A percentile compares a stretch with the other conserved stretches of the same genome.
Conservation (phyloP, 2,113 vertebrate genomes). For the Scophthalmus maximus region DNA sequence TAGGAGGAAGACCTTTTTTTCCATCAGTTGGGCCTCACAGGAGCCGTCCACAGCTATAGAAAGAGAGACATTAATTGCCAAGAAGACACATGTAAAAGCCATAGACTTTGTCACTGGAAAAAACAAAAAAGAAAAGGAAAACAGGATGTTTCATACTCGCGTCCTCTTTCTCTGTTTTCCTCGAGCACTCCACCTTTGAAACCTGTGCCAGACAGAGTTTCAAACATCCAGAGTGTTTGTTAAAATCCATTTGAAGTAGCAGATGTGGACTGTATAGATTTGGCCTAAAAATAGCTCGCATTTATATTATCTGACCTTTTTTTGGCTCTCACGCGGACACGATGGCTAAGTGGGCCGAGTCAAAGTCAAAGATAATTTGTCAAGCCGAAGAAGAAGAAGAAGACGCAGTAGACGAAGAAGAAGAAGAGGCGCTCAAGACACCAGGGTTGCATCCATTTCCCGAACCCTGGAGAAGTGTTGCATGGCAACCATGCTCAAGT, state of each 20-base stretch:
- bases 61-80: conserved; percentile 25
- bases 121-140: conserved; percentile 30
- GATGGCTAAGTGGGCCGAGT: neutral
- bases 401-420: too few relatives aligned
- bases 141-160: conserved; percentile 14
- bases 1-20: conserved; percentile 11
- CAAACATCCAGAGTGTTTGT: conserved; percentile 56
- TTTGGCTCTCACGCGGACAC: neutral
- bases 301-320: conserved; percentile 33
- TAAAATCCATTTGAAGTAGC: conserved; percentile 36
- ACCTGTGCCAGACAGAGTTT: conserved; percentile 48
- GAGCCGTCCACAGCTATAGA: neutral
- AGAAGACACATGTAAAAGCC: conserved; percentile 45
- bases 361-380: neutral
- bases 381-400: conserved; percentile 11
- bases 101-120: neutral
- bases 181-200: neutral
- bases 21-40: neutral
- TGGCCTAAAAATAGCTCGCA: conserved; percentile 19
- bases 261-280: conserved; percentile 35
- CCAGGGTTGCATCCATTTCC: neutral
- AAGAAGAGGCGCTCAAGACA: conserved; percentile 4
- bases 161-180: conserved; percentile 22
- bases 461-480: neutral
- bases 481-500: neutral